Conservation (phyloP, 1,140 invertebrate species). For the Micrasema minimum region DNA sequence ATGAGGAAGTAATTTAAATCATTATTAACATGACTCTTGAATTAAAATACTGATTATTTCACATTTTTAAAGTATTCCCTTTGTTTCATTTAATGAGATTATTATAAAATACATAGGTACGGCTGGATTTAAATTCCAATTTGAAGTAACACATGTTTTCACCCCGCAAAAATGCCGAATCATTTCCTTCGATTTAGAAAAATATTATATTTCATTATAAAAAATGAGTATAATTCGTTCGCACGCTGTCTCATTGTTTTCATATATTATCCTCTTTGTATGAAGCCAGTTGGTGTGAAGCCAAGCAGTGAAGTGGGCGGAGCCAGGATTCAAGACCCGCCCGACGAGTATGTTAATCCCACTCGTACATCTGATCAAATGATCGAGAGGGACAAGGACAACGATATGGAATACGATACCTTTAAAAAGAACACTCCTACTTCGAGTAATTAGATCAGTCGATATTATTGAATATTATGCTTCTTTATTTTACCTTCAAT, state of each 20-base stretch:
- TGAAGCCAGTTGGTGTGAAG: conserved; percentile 35
- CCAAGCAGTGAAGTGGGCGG: conserved; percentile 27
- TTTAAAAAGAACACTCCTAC: conserved; percentile 17
- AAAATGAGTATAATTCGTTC: conserved; percentile 16
- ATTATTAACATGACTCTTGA: too few species aligned
- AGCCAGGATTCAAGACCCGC: conserved; percentile 21
- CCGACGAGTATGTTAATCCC: conserved; percentile 14
- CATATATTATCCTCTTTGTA: conserved; percentile 28
- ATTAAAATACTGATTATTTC: too few species aligned
- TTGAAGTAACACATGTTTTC: background rate
- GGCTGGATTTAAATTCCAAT: background rate
- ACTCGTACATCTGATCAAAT: background rate
- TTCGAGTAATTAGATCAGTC: conserved; percentile 42
- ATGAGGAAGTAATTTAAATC: too few species aligned
- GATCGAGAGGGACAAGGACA: conserved; percentile 11
- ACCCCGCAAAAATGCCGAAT: conserved; percentile 10
- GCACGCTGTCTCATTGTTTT: conserved; percentile 36
- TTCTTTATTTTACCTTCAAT: conserved; percentile 33
- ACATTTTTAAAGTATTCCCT: too few species aligned
- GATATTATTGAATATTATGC: conserved; percentile 43
- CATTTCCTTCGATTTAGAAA: conserved; percentile 8
- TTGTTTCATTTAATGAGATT: conserved; percentile 12
- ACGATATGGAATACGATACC: background rate
- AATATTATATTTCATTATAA: conserved; percentile 16
- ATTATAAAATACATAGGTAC: background rate